Conservation (phyloP, 2,888 invertebrate genomes). For the Chrysopilus asiliformis region DNA sequence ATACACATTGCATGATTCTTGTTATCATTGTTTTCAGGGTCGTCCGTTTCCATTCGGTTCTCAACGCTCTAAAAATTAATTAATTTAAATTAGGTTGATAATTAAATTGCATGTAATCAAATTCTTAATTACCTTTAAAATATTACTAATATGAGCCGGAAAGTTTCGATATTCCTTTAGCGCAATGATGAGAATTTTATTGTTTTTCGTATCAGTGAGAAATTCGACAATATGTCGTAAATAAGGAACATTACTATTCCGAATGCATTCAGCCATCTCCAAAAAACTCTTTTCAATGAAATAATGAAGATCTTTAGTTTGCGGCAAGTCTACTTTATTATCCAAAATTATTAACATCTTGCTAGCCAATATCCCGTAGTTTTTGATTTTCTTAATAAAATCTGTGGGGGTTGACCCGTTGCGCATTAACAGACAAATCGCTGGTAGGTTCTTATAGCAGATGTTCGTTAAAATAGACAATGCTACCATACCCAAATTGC, state of each 20-base stretch:
- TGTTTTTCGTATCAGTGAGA: constrained; percentile 23
- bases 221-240: constrained; percentile 30
- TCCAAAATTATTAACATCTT: constrained; percentile 32
- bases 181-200: constrained; percentile 21
- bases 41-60: constrained; percentile 1
- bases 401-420: constrained; percentile 44
- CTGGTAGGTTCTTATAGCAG: constrained; percentile 64
- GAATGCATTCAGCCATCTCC: constrained; percentile 25
- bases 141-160: constrained; percentile 25
- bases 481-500: constrained; percentile 37
- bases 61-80: too few species aligned
- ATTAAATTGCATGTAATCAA: too few species aligned
- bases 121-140: constrained; percentile 29
- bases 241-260: constrained; percentile 29
- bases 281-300: constrained; percentile 29
- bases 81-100: too few species aligned
- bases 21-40: constrained; percentile 1
- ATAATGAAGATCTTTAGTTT: constrained; percentile 25
- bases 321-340: constrained; percentile 24
- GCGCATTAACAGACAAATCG: constrained; percentile 56
- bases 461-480: constrained; percentile 63
- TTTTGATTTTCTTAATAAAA: constrained; percentile 28
- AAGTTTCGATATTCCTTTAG: constrained; percentile 26
- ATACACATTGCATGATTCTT: constrained; percentile 6
- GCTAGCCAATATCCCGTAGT: constrained; percentile 28